These are phyloP conservation scores for Dendrocopos noguchii DNA, from an alignment of 2,113 vertebrate genomes.

Conservation along the genomic window DNA sequence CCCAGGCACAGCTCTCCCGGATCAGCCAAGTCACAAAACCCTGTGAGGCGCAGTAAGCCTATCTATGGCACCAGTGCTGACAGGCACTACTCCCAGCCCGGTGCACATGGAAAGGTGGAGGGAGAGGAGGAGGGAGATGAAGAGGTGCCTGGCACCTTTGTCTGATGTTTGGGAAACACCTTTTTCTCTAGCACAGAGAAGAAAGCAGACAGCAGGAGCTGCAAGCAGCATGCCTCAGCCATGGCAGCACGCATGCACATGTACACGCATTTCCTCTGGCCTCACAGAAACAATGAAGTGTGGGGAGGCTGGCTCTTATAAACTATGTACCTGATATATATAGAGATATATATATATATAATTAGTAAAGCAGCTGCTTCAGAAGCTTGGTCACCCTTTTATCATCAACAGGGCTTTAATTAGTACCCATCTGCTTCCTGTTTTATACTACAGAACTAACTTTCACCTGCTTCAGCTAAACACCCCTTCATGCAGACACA, in stretches of 20 bases:
- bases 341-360: background rate
- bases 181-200: background rate
- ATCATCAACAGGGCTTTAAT: conserved; percentile 79
- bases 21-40: background rate
- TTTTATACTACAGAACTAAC: conserved; percentile 70
- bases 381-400: conserved; percentile 73
- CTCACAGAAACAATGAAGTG: conserved; percentile 16
- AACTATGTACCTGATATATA: conserved; percentile 46
- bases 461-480: conserved; percentile 77
- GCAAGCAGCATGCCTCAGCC: background rate
- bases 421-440: conserved; percentile 83
- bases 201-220: background rate
- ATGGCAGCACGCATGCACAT: conserved; percentile 21
- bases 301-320: conserved; percentile 11
- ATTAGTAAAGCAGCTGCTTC: conserved; percentile 76
- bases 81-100: background rate
- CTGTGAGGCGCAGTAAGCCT: background rate
- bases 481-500: background rate
- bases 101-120: background rate
- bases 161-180: background rate
- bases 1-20: background rate
- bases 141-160: background rate
- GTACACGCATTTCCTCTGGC: conserved; percentile 38
- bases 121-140: background rate
- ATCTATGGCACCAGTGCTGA: background rate